A percentile compares a stretch with the other conserved stretches of the same genome.
These are phyloP conservation scores for Dryococelus australis DNA, from an alignment of 2,888 invertebrate species.

Conservation along the genomic window DNA sequence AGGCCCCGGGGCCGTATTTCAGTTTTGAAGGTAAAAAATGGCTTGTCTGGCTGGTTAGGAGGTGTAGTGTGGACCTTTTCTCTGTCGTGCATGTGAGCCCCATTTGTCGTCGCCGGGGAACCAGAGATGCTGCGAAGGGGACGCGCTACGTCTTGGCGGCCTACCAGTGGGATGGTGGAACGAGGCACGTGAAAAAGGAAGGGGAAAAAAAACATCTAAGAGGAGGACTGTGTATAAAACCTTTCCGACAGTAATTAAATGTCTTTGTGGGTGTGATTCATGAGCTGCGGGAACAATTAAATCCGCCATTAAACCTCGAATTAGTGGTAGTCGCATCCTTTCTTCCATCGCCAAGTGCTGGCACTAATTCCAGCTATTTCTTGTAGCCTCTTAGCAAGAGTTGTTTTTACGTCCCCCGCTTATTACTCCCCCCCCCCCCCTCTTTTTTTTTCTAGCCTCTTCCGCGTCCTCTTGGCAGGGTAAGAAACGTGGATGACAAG, in stretches of 20 bases:
- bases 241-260: conserved; percentile 42
- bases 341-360: conserved; percentile 25
- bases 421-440: no score
- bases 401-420: neutral
- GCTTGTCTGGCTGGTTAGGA: neutral
- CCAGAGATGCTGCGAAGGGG: neutral
- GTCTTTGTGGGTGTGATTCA: conserved; percentile 42
- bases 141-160: conserved; percentile 24
- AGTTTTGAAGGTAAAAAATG: no score
- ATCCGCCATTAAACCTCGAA: conserved; percentile 43
- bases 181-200: neutral
- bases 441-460: no score
- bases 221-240: conserved; percentile 11
- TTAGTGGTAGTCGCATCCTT: conserved; percentile 42
- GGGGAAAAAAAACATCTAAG: neutral
- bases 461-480: no score
- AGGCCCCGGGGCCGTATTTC: no score
- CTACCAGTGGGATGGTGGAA: neutral
- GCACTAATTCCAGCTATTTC: conserved; percentile 17
- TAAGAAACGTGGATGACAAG: no score
- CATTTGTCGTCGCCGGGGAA: no score
- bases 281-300: conserved; percentile 42
- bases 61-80: no score
- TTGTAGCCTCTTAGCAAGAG: conserved; percentile 4
- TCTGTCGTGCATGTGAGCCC: no score